phyloP scores from a whole-genome alignment of 1,140 invertebrate species.

The Laodelphax striatellus region DNA sequence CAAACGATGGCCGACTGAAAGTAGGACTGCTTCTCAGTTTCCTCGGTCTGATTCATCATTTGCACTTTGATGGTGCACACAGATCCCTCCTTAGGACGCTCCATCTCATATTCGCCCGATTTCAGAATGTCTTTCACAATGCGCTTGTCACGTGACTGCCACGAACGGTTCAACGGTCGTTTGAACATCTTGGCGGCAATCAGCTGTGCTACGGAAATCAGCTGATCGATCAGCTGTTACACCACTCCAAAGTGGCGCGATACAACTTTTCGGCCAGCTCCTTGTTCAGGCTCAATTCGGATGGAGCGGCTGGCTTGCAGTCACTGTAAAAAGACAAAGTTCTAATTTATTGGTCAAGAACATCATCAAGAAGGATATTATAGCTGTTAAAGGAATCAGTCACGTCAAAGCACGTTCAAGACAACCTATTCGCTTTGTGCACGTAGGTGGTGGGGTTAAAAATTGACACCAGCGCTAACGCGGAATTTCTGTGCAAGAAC shows the following conservation, averaged over 20 bases:
- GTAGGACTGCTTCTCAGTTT: background rate
- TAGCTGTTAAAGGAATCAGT: too few relatives aligned
- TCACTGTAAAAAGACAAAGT: background rate
- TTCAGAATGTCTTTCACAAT: conserved; percentile 8
- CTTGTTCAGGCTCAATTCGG: background rate
- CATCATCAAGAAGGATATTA: too few relatives aligned
- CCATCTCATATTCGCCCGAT: background rate
- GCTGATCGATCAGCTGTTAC: background rate
- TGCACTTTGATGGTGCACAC: conserved; percentile 8
- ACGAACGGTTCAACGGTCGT: background rate
- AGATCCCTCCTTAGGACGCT: conserved; percentile 11
- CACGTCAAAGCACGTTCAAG: too few relatives aligned
- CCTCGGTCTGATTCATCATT: background rate
- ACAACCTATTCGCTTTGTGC: too few relatives aligned
- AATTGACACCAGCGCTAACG: too few relatives aligned
- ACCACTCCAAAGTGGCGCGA: background rate
- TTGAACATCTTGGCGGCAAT: background rate
- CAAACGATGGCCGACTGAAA: background rate
- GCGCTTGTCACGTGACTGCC: background rate
- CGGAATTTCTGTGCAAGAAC: too few relatives aligned
- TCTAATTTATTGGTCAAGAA: too few relatives aligned
- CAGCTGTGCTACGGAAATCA: too few relatives aligned
- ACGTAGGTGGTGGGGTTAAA: too few relatives aligned
- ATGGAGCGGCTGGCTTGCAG: background rate
- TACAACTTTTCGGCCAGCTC: conserved; percentile 2